Evolutionary conservation across 2,797 vertebrate genomes (phyloP).

Genomic region (Melopsittacus undulatus): DNA sequence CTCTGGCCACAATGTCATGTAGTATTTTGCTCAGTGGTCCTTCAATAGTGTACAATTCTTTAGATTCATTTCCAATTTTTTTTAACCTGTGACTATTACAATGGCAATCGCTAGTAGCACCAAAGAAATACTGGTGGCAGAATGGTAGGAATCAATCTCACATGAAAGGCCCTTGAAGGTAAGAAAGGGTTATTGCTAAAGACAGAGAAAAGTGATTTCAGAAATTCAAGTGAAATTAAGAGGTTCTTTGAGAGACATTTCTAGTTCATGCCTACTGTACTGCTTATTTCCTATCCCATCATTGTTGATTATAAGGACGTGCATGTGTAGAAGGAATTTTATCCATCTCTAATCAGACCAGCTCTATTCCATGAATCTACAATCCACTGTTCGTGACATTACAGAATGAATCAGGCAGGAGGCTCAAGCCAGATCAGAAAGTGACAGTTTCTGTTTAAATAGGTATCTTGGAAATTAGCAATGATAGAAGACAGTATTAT

Average conservation of each 20-base stretch:
- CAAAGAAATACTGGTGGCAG: neutral
- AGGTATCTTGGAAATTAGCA: conserved; percentile 5
- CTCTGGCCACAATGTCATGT: neutral
- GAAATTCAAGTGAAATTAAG: conserved; percentile 11
- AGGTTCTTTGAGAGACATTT: conserved; percentile 35
- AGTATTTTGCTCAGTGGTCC: neutral
- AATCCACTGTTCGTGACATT: conserved; percentile 34
- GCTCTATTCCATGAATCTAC: conserved; percentile 13
- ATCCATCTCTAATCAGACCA: conserved; percentile 27
- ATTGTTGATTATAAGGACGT: conserved; percentile 36
- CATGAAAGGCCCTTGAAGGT: neutral
- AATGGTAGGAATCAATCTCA: neutral
- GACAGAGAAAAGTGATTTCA: neutral
- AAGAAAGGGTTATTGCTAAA: neutral
- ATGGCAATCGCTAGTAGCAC: neutral
- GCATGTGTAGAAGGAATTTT: conserved; percentile 13
- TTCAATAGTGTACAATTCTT: neutral
- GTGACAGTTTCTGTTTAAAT: conserved; percentile 51
- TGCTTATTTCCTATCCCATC: conserved; percentile 42
- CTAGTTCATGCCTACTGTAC: conserved; percentile 12
- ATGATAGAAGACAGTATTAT: neutral
- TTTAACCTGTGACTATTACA: neutral
- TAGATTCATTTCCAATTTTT: neutral
- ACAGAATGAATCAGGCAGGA: conserved; percentile 49
- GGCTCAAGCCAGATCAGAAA: conserved; percentile 46